Conservation (phyloP, 2,888 invertebrate species). For the Xestia rhomboidea region DNA sequence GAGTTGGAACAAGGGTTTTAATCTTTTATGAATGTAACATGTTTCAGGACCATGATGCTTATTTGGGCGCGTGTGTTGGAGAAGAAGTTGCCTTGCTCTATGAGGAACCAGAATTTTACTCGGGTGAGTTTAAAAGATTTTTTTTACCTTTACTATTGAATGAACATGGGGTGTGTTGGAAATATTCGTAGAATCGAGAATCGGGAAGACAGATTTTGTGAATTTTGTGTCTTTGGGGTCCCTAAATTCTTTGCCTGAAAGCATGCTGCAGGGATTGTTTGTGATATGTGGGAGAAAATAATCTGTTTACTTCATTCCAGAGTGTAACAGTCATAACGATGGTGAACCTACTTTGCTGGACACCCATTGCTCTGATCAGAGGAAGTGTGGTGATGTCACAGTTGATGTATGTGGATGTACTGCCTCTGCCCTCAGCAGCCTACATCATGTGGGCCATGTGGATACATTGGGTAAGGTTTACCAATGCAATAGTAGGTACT, state of each 20-base stretch:
- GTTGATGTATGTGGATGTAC: slow-evolving; percentile 67
- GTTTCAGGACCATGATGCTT: slow-evolving; percentile 76
- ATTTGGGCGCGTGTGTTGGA: slow-evolving; percentile 77
- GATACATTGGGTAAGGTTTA: slow-evolving; percentile 78
- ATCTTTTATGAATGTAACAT: neutral
- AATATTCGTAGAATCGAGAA: neutral
- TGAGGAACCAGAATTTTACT: slow-evolving; percentile 63
- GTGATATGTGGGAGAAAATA: neutral
- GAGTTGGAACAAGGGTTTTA: neutral
- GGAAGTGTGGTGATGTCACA: slow-evolving; percentile 78
- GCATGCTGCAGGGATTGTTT: neutral
- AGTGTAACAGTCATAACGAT: slow-evolving; percentile 76
- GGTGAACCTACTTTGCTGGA: slow-evolving; percentile 82
- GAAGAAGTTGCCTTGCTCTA: slow-evolving; percentile 64
- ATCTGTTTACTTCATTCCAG: slow-evolving; percentile 70
- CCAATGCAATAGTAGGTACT: neutral
- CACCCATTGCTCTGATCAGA: slow-evolving; percentile 80
- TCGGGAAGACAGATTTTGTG: neutral
- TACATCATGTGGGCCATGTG: slow-evolving; percentile 78
- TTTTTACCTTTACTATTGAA: neutral
- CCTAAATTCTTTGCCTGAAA: neutral
- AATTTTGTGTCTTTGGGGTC: neutral
- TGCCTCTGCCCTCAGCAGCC: slow-evolving; percentile 70
- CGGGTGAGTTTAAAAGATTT: slow-evolving; percentile 42
- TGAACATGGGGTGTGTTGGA: neutral